Percentiles rank a stretch among this genome's conserved stretches.
phyloP scores from a whole-genome alignment of 2,888 invertebrate genomes.

The Cephus rjabovi region DNA sequence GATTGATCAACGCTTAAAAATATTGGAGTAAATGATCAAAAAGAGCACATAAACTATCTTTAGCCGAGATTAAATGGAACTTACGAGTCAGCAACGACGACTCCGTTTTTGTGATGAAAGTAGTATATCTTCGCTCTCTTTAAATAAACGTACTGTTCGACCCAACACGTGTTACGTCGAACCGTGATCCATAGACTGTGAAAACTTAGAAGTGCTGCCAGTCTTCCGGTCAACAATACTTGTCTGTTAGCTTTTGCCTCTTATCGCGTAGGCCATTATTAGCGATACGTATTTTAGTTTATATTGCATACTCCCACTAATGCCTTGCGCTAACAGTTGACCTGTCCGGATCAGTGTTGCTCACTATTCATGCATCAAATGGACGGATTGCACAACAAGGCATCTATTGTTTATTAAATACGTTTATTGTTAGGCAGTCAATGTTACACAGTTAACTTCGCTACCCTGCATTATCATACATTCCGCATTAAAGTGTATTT shows the following conservation, averaged over 20 bases:
- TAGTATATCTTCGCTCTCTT: slow-evolving; percentile 46
- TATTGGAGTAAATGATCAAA: no score
- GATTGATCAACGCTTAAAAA: no score
- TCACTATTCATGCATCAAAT: no score
- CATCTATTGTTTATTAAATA: slow-evolving; percentile 22
- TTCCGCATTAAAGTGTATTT: slow-evolving; percentile 5
- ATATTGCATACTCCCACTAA: no score
- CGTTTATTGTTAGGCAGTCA: slow-evolving; percentile 40
- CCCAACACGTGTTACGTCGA: slow-evolving; percentile 59
- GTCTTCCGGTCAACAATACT: no score
- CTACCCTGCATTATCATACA: slow-evolving; percentile 11
- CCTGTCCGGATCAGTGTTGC: no score
- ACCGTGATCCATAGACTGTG: slow-evolving; percentile 14
- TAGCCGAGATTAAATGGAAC: slow-evolving; percentile 29
- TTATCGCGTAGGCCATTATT: no score
- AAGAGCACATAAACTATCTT: no score
- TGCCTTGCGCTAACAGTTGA: no score
- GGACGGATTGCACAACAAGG: no score
- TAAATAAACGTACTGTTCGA: slow-evolving; percentile 48
- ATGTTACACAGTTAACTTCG: slow-evolving; percentile 29
- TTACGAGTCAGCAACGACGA: slow-evolving; percentile 47
- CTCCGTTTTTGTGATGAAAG: slow-evolving; percentile 40
- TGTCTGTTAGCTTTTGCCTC: no score
- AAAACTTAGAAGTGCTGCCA: not conserved
- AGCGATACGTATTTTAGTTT: no score